Base-by-base conservation (phyloP, 1,140 invertebrate genomes). In the Planococcus citri region DNA sequence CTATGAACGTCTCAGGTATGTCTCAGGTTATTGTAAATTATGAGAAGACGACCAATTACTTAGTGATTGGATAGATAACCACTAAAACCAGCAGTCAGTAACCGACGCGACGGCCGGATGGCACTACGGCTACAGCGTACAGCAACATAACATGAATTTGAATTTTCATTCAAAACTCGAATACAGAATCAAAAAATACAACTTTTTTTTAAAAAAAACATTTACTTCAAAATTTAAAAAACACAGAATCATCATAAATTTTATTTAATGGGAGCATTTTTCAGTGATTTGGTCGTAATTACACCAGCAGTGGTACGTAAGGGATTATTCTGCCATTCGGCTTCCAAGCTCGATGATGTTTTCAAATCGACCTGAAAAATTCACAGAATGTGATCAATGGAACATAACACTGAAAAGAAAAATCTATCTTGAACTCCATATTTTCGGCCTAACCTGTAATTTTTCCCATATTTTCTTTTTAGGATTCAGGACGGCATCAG, bases 381-480 rank as follows among this genome's bases (percentile, higher is more conserved):
- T n/a, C n/a, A n/a, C n/a, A n/a, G n/a, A n/a, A n/a, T 38, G 33
- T 71, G 33, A 71, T 67, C 17, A 41, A 72, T 29, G 3, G n/a
- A 6, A 8, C 12, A 38, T n/a, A n/a, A n/a, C n/a, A n/a, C n/a
- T n/a, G 60, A 37, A 61, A 67, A 60, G 27, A 21, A 29, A 70
- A 51, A 25, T 38, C 0, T 25, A 14, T n/a, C 27, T n/a, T 21
- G 67, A 69, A 58, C 4, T 17, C 22, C 67, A 71, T n/a, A 68
- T 22, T 2, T 21, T 24, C 29, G n/a, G 24, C 70, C 14, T 73
- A 75, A 82, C 85, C 76, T 90, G 88, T 33, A 94, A 76, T 77
- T 92, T 94, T 77, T 98, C 95, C 94, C 95, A 97, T 14, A 97
- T 83, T 84, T 98, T 98, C 79, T 98, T 98, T 77, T 98, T 98